phyloP scores from a whole-genome alignment of 2,797 vertebrate species.

The Tinamus major region DNA sequence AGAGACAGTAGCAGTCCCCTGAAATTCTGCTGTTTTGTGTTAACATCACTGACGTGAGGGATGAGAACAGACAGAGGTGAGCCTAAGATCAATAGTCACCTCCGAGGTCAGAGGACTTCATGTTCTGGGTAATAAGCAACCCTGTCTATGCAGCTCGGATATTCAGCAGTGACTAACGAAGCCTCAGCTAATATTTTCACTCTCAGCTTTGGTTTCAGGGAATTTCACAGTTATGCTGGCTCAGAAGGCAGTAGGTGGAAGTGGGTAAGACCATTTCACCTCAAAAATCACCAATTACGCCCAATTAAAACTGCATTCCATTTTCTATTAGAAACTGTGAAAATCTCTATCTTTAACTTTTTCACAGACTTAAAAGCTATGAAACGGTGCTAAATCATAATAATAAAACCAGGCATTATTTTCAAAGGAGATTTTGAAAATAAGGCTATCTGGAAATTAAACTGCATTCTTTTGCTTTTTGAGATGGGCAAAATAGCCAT shows the following conservation, averaged over 20 bases:
- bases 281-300: background rate
- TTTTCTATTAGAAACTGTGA: slow-evolving; percentile 11
- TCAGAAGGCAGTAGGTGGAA: slow-evolving; percentile 15
- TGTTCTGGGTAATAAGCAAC: slow-evolving; percentile 52
- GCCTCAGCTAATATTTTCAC: slow-evolving; percentile 35
- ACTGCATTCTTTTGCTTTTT: slow-evolving; percentile 20
- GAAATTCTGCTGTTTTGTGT: slow-evolving; percentile 30
- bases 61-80: slow-evolving; percentile 55
- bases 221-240: background rate
- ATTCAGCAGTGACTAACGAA: slow-evolving; percentile 45
- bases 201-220: slow-evolving; percentile 46
- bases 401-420: background rate
- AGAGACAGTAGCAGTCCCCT: background rate
- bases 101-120: slow-evolving; percentile 67
- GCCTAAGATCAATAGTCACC: slow-evolving; percentile 51
- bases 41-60: slow-evolving; percentile 34
- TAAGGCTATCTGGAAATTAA: slow-evolving; percentile 19
- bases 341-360: background rate
- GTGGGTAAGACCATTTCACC: background rate
- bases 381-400: background rate
- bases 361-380: background rate
- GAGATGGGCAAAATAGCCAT: slow-evolving; percentile 21
- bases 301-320: slow-evolving; percentile 6
- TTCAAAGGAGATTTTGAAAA: slow-evolving; percentile 9
- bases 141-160: slow-evolving; percentile 19